Base-by-base conservation (phyloP, 2,113 vertebrate genomes). In the Cyprinodon brontotheroides region DNA sequence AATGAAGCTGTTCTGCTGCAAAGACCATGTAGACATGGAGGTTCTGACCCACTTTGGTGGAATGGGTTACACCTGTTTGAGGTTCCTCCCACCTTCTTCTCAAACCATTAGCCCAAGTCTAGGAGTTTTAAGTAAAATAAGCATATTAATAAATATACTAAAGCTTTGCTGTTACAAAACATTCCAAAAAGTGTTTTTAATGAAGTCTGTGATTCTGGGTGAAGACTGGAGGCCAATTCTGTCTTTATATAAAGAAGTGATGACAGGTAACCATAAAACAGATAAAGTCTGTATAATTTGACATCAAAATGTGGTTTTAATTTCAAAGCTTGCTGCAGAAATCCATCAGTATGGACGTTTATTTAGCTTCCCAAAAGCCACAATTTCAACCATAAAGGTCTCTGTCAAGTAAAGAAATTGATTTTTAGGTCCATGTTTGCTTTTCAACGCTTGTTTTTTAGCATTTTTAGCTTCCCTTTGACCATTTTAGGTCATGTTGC, bases 361-460 rank as follows among this genome's bases (percentile, higher is more conserved):
- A 79, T 82, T 76, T 68, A 62, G 66, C 75, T 66, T 72, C 77
- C 29, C 69, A 3, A 41, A 79, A 43, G 61, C 81, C 68, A 0
- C 61, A 61, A 82, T 85, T 75, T 74, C 9, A 38, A 41, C 75
- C 78, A 73, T 60, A 84, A 77, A 83, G 61, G 63, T 48, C 73
- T 5, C 63, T 59, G 66, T 71, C 72, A 78, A 64, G 72, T 81
- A 75, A 47, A 20, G 68, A 78, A 87, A 87, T 83, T 50, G 75
- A 85, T 86, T 83, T 75, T 29, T 0, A 57, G 61, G 14, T 64
- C 38, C 60, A 74, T 59, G 65, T 77, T 69, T 47, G 7, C 70
- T 60, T 43, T 68, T 4, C 67, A 73, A 39, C 76, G 84, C 85
- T 68, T 6, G 60, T 75, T 82, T 84, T 68, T 74, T 67, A 45